Conservation (phyloP, 2,888 invertebrate species). For the Agriopis marginaria region DNA sequence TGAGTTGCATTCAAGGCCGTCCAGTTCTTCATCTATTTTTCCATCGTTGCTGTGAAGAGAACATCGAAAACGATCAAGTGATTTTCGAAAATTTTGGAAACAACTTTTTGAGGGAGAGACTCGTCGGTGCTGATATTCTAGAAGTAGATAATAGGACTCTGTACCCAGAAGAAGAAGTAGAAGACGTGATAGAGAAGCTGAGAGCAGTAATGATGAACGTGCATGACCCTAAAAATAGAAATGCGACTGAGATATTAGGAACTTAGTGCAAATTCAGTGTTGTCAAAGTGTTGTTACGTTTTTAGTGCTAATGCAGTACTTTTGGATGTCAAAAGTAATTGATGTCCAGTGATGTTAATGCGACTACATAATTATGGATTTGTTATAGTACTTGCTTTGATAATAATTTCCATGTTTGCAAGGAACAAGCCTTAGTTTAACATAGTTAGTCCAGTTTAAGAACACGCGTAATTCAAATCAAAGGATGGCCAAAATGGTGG, state of each 20-base stretch:
- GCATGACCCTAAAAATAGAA: constrained; percentile 50
- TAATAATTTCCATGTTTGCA: too few relatives aligned
- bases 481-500: too few relatives aligned
- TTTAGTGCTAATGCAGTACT: neutral
- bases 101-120: constrained; percentile 69
- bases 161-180: constrained; percentile 49
- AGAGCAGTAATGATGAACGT: constrained; percentile 49
- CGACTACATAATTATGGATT: neutral
- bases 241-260: constrained; percentile 17
- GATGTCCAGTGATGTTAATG: neutral
- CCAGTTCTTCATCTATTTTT: constrained; percentile 72
- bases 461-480: too few relatives aligned
- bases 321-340: neutral
- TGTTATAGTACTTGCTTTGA: neutral
- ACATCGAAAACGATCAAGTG: constrained; percentile 75
- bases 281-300: neutral
- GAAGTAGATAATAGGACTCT: constrained; percentile 54
- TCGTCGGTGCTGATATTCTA: constrained; percentile 61
- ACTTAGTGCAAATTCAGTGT: constrained; percentile 19
- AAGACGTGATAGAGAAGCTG: constrained; percentile 49
- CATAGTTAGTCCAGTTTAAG: too few relatives aligned
- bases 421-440: too few relatives aligned
- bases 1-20: constrained; percentile 71
- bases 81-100: constrained; percentile 72
- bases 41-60: constrained; percentile 70